Evolutionary conservation across 2,888 invertebrate species (phyloP).

Genomic region (Galeruca laticollis): DNA sequence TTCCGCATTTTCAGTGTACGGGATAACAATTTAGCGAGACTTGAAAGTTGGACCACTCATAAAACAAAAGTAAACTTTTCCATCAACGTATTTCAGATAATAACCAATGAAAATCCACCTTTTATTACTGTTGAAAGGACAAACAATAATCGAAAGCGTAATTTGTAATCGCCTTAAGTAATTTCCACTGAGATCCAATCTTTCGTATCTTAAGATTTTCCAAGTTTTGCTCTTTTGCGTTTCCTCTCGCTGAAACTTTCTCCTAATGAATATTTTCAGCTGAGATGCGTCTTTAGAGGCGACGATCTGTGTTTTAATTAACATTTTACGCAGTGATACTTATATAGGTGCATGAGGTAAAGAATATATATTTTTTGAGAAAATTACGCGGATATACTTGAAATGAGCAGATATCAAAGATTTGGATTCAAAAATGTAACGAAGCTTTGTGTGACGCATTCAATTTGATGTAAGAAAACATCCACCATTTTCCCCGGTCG

Average conservation of each 20-base stretch:
- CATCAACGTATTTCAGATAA: background rate
- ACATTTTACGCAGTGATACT: slow-evolving; percentile 12
- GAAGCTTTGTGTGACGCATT: no score
- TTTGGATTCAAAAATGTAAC: slow-evolving; percentile 8
- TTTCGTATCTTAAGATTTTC: background rate
- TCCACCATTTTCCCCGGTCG: slow-evolving; percentile 22
- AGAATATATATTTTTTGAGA: background rate
- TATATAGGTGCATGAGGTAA: background rate
- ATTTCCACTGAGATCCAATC: background rate
- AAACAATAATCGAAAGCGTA: slow-evolving; percentile 17
- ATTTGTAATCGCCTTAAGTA: slow-evolving; percentile 21
- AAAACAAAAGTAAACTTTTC: background rate
- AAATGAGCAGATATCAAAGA: no score
- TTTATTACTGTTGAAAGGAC: background rate
- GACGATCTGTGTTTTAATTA: slow-evolving; percentile 17
- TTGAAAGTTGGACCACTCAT: background rate
- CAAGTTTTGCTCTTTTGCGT: slow-evolving; percentile 11
- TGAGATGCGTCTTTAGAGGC: background rate
- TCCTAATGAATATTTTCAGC: slow-evolving; percentile 18
- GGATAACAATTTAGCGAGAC: no score
- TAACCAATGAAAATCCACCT: slow-evolving; percentile 2
- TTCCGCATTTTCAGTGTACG: no score
- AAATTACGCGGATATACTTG: background rate
- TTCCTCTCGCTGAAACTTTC: slow-evolving; percentile 8
- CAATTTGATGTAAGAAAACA: no score